Evolutionary conservation across 64 coral and sea anemone species (phyloP), one percentile per base, ranked within the genome.

Genomic region (Stylophora pistillata): DNA sequence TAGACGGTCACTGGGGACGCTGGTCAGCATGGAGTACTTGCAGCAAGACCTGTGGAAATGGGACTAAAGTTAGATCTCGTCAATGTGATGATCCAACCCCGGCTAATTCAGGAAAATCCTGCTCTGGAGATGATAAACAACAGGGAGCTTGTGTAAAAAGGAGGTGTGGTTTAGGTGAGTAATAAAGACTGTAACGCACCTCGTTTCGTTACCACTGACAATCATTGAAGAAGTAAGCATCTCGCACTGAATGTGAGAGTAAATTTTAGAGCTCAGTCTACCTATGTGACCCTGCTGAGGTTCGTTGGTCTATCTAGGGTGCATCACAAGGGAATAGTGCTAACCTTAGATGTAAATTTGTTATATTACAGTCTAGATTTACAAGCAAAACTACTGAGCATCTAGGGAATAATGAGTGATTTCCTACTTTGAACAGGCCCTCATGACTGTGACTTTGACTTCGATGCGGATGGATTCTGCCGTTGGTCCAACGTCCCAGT

Each of bases 21-120:
- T 96, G 94, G 94, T 96, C 94, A 16, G 89, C 86, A 2, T 96
- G 94, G 94, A 72, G 29, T 21, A 78, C 61, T 47, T 96, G 94
- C 58, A 92, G 76, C 58, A 17, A 21, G 15, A 80, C 83, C 1
- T 96, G 94, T 47, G 90, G 86, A 16, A 31, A 88, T 14, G 94
- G 89, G 13, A 74, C 53, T 3, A 52, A 79, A 53, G 61, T 16
- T 68, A 78, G 94, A 63, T 76, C 79, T 13, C 85, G 94, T 4
- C 72, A 71, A 58, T 96, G 94, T 74, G 86, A 96, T 29, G 90
- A 96, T 63, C 94, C 94, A 0, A 71, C 52, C 13, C 86, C 94
- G 15, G 68, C 63, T 41, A 73, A 92, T 81, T 74, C 79, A 25
- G 94, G 94, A 17, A 61, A 55, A 53, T 15, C 53, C 34, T 96